Evolutionary conservation across 2,888 invertebrate genomes (phyloP), one percentile per base, ranked within the genome.

Genomic region (Thecophora atra): DNA sequence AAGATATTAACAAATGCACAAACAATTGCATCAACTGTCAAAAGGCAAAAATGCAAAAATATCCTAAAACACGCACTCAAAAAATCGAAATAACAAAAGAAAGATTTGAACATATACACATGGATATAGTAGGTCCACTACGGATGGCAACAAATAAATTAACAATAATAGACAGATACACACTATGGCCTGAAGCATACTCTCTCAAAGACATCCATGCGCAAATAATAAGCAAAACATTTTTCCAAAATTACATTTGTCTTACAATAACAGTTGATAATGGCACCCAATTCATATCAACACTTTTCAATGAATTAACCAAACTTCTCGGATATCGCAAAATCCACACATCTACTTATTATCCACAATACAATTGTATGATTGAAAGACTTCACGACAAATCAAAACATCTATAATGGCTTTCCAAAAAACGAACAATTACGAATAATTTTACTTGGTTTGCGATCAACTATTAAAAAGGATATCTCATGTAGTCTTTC

Each of bases 111-210:
- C 81, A 83, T 62, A 74, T 84, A 6, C 81, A 83, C 63, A 72
- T 83, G 6, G 83, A 84, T 73, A 72, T 85, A 19, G 78, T 84
- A 1, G 82, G 82, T 21, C 82, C 82, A 2, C 72, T 84, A 21
- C 82, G 82, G 28, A 19, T n/a, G n/a, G n/a, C n/a, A n/a, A n/a
- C n/a, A n/a, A n/a, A n/a, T n/a, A n/a, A n/a, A n/a, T n/a, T n/a
- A n/a, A n/a, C n/a, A n/a, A 74, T 75, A 3, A 77, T 80, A 13
- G 81, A 83, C 44, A 73, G 83, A 6, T 76, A 77, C 52, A 72
- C 79, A 2, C 54, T 74, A 3, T 79, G 79, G 78, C 78, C 76
- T 1, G 77, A 77, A 69, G 77, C 76, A n/a, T 64, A 75, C 37
- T 76, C 79, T 54, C n/a, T 80, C 5, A n/a, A 28, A 52, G 75